phyloP scores from a whole-genome alignment of 2,113 vertebrate genomes.

The Malurus cyaneus region DNA sequence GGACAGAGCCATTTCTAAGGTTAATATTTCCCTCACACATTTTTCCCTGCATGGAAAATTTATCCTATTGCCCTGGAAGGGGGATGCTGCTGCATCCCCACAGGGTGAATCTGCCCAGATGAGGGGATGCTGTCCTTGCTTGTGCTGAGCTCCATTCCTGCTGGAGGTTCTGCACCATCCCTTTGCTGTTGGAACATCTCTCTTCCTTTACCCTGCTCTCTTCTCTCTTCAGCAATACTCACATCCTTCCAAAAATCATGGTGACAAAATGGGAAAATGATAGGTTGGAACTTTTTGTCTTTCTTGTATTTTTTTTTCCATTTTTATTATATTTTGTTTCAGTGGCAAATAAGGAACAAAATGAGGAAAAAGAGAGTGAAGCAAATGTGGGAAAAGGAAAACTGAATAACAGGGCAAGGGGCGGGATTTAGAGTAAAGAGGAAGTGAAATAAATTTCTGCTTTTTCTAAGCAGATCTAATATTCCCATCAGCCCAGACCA shows the following conservation, averaged over 20 bases:
- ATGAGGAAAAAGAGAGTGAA: background rate
- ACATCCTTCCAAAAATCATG: background rate
- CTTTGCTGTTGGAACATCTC: background rate
- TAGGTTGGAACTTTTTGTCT: background rate
- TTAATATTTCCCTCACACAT: background rate
- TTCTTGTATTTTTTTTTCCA: accelerated
- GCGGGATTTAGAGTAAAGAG: background rate
- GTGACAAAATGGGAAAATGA: background rate
- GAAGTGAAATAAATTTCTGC: constrained; percentile 7
- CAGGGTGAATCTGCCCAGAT: background rate
- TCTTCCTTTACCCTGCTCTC: background rate
- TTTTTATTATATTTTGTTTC: background rate
- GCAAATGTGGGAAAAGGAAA: background rate
- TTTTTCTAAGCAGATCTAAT: background rate
- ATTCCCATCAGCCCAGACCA: background rate
- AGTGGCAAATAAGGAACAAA: background rate
- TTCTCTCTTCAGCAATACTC: background rate
- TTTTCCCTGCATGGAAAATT: background rate
- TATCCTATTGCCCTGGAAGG: accelerated
- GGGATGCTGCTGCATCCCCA: background rate
- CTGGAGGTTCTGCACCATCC: background rate
- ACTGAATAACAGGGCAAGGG: background rate
- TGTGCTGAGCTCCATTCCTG: background rate
- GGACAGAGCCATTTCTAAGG: background rate
- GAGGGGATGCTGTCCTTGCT: background rate